These are phyloP conservation scores for Phrynocephalus vlangalii DNA, from an alignment of 2,797 vertebrate genomes.

Conservation along the genomic window DNA sequence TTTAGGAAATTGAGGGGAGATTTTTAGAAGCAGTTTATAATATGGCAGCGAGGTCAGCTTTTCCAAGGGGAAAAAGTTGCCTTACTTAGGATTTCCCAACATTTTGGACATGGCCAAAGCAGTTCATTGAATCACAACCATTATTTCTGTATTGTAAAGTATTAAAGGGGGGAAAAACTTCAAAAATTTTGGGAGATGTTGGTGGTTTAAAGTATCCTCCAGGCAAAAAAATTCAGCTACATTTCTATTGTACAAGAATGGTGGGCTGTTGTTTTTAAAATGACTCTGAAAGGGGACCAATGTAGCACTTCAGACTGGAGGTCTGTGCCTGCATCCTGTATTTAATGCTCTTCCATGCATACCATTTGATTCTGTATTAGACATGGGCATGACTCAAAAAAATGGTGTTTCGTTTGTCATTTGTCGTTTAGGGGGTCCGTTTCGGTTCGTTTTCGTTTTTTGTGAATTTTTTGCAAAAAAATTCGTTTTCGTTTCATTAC, in stretches of 20 bases:
- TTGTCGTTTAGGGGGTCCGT: no score
- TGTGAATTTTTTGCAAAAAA: no score
- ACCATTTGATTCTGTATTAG: neutral
- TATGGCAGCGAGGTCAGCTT: neutral
- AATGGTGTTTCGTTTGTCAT: no score
- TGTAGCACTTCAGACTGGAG: neutral
- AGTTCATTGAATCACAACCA: neutral
- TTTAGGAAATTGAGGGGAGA: slow-evolving; percentile 1
- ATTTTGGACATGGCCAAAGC: neutral
- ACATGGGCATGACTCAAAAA: no score
- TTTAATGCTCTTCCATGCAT: neutral
- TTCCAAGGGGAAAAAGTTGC: neutral
- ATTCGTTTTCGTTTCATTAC: no score
- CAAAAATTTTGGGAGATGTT: neutral
- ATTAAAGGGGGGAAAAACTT: neutral
- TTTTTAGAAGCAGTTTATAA: slow-evolving; percentile 8
- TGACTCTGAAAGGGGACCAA: slow-evolving; percentile 11
- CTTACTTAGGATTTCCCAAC: neutral
- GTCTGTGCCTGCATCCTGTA: neutral
- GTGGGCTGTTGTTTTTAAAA: slow-evolving; percentile 5
- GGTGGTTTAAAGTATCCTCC: neutral
- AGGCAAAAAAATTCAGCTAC: neutral
- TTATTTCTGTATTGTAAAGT: neutral
- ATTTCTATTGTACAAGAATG: slow-evolving; percentile 7
- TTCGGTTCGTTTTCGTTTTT: no score